A percentile compares a stretch with the other conserved stretches of the same genome.
phyloP scores from a whole-genome alignment of 2,797 vertebrate genomes.

The Paguma larvata region DNA sequence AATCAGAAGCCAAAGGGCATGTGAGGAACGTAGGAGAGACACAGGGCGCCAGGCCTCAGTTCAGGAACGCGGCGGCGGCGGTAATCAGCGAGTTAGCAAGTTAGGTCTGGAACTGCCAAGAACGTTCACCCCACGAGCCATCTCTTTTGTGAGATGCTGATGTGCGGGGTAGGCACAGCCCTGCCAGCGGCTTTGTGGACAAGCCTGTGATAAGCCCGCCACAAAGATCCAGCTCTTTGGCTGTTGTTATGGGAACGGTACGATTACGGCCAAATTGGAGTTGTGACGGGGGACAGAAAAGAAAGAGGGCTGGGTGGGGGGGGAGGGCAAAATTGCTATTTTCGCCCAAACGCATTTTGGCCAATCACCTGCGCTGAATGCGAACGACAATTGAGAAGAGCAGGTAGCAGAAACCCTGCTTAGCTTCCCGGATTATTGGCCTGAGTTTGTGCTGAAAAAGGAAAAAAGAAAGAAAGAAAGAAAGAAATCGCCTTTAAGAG shows the following conservation, averaged over 20 bases:
- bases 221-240: slow-evolving; percentile 79
- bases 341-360: slow-evolving; percentile 69
- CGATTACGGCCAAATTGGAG: slow-evolving; percentile 82
- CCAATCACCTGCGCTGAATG: slow-evolving; percentile 72
- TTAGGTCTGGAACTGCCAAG: slow-evolving; percentile 53
- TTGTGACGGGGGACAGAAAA: slow-evolving; percentile 64
- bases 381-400: slow-evolving; percentile 67
- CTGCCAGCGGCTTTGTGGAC: slow-evolving; percentile 66
- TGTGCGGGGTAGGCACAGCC: not conserved
- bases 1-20: not conserved
- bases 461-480: not conserved
- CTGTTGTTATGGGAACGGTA: slow-evolving; percentile 88
- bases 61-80: not conserved
- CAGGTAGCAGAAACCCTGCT: slow-evolving; percentile 37
- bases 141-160: slow-evolving; percentile 60
- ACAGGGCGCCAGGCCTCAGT: not conserved
- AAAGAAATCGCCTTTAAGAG: not conserved
- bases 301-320: slow-evolving; percentile 43
- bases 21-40: not conserved
- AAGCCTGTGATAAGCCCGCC: slow-evolving; percentile 53
- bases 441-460: not conserved
- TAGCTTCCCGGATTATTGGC: not conserved
- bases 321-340: slow-evolving; percentile 71
- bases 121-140: not conserved
- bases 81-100: slow-evolving; percentile 28